phyloP scores from a whole-genome alignment of 2,797 vertebrate genomes.

The Paratrypauchen microcephalus region DNA sequence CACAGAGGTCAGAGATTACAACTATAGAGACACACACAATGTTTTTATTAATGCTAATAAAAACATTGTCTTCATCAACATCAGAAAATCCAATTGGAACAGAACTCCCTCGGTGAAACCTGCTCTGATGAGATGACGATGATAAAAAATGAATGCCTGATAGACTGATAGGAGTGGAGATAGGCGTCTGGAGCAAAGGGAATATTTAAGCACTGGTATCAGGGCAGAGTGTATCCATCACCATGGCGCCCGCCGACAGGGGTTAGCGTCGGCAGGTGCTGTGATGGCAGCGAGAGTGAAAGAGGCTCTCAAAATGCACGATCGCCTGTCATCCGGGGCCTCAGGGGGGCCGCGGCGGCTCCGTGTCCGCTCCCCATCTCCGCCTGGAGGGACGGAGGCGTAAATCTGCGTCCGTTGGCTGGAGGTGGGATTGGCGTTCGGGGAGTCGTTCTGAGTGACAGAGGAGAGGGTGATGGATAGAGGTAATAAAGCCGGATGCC shows the following conservation, averaged over 20 bases:
- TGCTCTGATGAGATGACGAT: neutral
- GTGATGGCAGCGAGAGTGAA: constrained; percentile 67
- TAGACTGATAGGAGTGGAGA: neutral
- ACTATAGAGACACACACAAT: too few species aligned
- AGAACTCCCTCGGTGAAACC: neutral
- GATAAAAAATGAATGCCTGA: constrained; percentile 14
- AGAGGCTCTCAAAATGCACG: constrained; percentile 74
- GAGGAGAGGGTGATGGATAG: constrained; percentile 82
- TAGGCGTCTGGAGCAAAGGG: constrained; percentile 38
- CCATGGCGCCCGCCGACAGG: constrained; percentile 52
- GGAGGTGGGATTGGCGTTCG: constrained; percentile 68
- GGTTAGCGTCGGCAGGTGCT: constrained; percentile 71
- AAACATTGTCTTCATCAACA: too few species aligned
- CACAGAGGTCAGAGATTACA: too few species aligned
- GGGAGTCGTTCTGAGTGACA: constrained; percentile 76
- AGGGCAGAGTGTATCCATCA: constrained; percentile 68
- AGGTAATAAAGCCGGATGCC: constrained; percentile 83
- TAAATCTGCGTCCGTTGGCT: constrained; percentile 74
- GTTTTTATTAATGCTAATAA: too few species aligned
- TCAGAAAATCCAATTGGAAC: neutral
- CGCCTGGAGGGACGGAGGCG: constrained; percentile 51
- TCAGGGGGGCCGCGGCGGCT: neutral
- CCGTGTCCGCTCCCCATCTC: constrained; percentile 41
- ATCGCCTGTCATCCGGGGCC: constrained; percentile 31
- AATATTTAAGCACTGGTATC: constrained; percentile 60